These are phyloP conservation scores for Notothenia coriiceps DNA, from an alignment of 2,113 vertebrate genomes.

Conservation along the genomic window DNA sequence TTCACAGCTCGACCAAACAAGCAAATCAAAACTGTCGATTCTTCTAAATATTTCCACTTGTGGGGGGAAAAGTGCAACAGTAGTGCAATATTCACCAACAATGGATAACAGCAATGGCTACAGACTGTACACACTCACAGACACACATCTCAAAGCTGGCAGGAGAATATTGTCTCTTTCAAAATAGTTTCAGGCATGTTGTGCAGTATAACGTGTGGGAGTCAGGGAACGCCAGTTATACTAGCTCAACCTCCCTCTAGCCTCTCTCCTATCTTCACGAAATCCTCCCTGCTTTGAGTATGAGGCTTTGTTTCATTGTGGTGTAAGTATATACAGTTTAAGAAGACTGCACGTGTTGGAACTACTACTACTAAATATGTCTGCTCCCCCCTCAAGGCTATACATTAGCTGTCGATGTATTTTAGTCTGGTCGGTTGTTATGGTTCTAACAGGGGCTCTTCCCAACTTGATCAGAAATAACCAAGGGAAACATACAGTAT, in stretches of 20 bases:
- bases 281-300: slow-evolving; percentile 4
- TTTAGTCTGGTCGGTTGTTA: background rate
- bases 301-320: background rate
- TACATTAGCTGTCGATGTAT: background rate
- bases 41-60: background rate
- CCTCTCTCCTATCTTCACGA: background rate
- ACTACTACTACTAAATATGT: background rate
- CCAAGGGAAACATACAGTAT: background rate
- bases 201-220: slow-evolving; percentile 43
- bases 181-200: slow-evolving; percentile 28
- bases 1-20: background rate
- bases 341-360: background rate
- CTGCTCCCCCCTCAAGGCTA: background rate
- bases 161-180: slow-evolving; percentile 11
- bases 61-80: background rate
- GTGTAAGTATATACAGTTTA: background rate
- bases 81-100: background rate
- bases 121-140: background rate
- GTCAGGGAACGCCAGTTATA: slow-evolving; percentile 31
- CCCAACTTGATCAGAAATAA: background rate
- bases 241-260: slow-evolving; percentile 25
- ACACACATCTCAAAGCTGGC: slow-evolving; percentile 20
- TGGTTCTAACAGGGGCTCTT: background rate
- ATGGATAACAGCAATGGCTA: background rate
- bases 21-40: background rate